Evolutionary conservation across 2,888 invertebrate genomes (phyloP).

Genomic region (Sminthurinus aureus): DNA sequence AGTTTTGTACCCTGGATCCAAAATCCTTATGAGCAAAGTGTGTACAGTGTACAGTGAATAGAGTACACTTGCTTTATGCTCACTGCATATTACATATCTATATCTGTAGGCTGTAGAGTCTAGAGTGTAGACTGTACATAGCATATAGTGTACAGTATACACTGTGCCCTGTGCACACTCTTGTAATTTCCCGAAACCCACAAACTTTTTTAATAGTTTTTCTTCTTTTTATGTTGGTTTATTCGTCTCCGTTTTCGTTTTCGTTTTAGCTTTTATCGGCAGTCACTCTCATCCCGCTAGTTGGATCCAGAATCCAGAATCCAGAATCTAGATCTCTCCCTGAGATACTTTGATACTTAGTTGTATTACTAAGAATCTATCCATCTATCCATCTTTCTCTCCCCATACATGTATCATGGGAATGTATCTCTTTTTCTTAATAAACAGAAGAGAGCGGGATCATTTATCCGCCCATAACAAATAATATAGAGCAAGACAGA

Average conservation of each 20-base stretch:
- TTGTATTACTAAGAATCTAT: not conserved
- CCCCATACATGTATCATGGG: not conserved
- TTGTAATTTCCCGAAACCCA: conserved; percentile 43
- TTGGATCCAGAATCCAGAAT: too few species aligned
- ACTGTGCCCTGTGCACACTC: not conserved
- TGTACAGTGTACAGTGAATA: too few species aligned
- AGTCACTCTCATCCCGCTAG: not conserved
- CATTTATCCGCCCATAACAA: not conserved
- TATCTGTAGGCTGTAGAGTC: too few species aligned
- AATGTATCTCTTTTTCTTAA: not conserved
- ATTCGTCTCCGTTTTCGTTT: conserved; percentile 44
- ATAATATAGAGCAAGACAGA: conserved; percentile 2
- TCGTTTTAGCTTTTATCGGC: conserved; percentile 25
- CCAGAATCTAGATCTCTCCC: not conserved
- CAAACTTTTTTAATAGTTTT: conserved; percentile 48
- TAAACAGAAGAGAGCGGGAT: not conserved
- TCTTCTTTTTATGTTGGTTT: conserved; percentile 38
- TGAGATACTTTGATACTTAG: not conserved
- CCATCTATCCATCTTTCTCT: not conserved
- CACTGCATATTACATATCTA: too few species aligned
- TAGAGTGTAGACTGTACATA: too few species aligned
- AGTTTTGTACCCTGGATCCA: too few species aligned
- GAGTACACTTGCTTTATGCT: too few species aligned
- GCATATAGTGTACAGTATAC: too few species aligned
- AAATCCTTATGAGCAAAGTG: too few species aligned